Conservation (phyloP, 2,797 vertebrate genomes). For the Arnoldichthys spilopterus region DNA sequence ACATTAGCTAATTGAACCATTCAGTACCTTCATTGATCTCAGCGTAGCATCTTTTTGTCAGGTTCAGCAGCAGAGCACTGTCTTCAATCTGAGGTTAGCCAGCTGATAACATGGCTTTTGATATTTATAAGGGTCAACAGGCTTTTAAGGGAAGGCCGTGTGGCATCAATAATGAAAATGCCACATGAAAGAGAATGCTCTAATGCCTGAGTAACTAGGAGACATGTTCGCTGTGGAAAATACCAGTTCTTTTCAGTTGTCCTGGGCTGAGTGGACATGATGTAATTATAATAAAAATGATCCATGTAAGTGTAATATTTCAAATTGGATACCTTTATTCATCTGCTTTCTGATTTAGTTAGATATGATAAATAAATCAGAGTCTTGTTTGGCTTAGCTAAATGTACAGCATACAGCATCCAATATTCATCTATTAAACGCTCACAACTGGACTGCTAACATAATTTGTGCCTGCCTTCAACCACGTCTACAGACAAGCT, state of each 20-base stretch:
- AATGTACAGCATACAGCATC: neutral
- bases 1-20: neutral
- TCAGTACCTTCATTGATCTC: neutral
- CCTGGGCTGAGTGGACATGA: neutral
- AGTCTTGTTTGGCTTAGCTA: neutral
- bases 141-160: conserved; percentile 52
- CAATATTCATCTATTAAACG: neutral
- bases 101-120: conserved; percentile 41
- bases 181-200: conserved; percentile 55
- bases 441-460: neutral
- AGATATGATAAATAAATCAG: conserved; percentile 16
- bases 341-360: neutral
- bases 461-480: neutral
- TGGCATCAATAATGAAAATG: conserved; percentile 60
- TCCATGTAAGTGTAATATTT: neutral
- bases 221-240: conserved; percentile 33
- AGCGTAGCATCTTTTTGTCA: neutral
- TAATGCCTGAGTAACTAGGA: conserved; percentile 45
- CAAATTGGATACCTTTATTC: neutral
- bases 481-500: neutral
- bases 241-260: conserved; percentile 2
- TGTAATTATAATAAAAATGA: conserved; percentile 8
- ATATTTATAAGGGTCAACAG: conserved; percentile 57
- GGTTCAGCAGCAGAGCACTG: neutral
- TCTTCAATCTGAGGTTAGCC: conserved; percentile 20